A percentile compares a stretch with the other conserved stretches of the same genome.
Conservation (phyloP, 2,113 vertebrate species). For the Microtus richardsoni region DNA sequence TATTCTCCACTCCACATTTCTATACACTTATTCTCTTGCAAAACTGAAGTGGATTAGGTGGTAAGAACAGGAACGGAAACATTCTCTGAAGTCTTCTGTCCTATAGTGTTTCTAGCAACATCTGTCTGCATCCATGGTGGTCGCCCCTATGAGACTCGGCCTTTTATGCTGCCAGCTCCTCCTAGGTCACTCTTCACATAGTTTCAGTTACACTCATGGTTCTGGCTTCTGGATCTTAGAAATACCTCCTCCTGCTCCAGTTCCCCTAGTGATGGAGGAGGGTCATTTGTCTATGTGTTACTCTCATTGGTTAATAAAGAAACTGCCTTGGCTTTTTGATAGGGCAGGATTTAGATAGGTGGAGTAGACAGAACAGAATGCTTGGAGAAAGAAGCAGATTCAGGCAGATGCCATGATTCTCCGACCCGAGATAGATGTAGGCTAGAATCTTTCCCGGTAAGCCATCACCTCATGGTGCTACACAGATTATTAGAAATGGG, state of each 20-base stretch:
- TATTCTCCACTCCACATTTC: neutral
- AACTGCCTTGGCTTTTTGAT: too few species aligned
- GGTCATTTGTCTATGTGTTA: too few species aligned
- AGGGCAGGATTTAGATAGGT: too few species aligned
- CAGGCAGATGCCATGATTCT: too few species aligned
- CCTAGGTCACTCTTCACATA: fast-evolving
- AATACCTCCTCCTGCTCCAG: neutral
- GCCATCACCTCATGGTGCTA: too few species aligned
- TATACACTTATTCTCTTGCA: neutral
- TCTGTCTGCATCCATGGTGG: fast-evolving
- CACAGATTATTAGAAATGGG: too few species aligned
- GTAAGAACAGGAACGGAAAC: neutral
- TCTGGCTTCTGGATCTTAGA: neutral
- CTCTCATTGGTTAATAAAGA: too few species aligned
- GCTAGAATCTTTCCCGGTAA: too few species aligned
- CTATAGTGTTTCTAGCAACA: neutral
- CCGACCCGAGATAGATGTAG: too few species aligned
- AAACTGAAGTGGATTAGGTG: neutral
- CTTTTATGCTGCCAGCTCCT: too few species aligned
- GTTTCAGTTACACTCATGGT: neutral
- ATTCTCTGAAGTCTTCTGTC: fast-evolving
- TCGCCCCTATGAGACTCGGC: fast-evolving
- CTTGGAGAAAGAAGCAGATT: too few species aligned
- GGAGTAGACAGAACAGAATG: too few species aligned
- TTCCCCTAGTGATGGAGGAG: neutral